These are phyloP conservation scores for Podotricha telesiphe DNA, from an alignment of 2,888 invertebrate genomes.

Conservation along the genomic window DNA sequence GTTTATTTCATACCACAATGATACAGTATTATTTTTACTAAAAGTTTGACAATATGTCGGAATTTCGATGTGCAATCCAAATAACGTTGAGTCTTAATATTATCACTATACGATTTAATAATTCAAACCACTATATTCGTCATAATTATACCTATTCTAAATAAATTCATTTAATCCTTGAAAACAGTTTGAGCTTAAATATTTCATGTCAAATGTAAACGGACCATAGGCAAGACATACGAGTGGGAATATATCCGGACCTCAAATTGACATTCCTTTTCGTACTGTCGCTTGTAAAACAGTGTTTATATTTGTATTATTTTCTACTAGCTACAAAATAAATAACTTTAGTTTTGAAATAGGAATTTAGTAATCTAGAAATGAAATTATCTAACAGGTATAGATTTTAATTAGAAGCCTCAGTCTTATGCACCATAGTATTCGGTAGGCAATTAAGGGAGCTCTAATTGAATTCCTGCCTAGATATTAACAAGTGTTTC, in stretches of 20 bases:
- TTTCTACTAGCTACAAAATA: background rate
- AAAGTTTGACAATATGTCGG: background rate
- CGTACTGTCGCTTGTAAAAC: conserved; percentile 12
- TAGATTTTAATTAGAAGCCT: conserved; percentile 25
- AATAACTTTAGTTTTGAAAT: background rate
- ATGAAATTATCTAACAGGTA: conserved; percentile 10
- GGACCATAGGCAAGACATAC: conserved; percentile 16
- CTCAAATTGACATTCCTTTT: conserved; percentile 34
- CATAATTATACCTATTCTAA: too few species aligned
- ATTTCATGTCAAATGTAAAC: conserved; percentile 17
- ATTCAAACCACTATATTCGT: too few species aligned
- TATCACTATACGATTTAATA: too few species aligned
- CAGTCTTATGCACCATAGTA: conserved; percentile 32
- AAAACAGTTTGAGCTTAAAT: background rate
- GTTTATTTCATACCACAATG: background rate
- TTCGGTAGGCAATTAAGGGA: conserved; percentile 37
- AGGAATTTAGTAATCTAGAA: background rate
- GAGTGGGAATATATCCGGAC: conserved; percentile 21
- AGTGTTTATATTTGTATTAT: conserved; percentile 12
- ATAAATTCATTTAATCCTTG: background rate
- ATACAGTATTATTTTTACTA: background rate
- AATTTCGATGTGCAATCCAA: background rate
- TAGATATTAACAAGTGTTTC: conserved; percentile 23
- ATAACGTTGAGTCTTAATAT: too few species aligned
- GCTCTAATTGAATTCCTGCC: conserved; percentile 34